Conservation (phyloP, 2,797 vertebrate species). For the Xyrichtys novacula region DNA sequence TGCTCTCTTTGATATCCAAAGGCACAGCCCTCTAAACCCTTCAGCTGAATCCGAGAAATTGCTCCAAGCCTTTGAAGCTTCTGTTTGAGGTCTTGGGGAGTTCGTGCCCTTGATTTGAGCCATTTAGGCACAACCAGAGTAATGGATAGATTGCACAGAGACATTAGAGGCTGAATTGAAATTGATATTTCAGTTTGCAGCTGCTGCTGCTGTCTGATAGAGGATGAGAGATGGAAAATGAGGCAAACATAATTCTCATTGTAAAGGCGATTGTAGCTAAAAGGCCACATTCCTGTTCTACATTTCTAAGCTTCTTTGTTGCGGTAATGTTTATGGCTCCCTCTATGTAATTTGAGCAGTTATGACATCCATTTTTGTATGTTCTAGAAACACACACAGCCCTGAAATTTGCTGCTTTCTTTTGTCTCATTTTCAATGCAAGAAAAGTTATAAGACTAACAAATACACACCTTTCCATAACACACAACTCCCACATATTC, state of each 20-base stretch:
- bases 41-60: conserved; percentile 56
- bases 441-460: conserved; percentile 9
- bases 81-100: conserved; percentile 36
- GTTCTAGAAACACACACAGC: not conserved
- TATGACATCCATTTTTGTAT: not conserved
- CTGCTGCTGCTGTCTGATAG: conserved; percentile 21
- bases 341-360: conserved; percentile 1
- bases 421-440: not conserved
- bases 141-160: conserved; percentile 38
- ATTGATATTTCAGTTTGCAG: conserved; percentile 38
- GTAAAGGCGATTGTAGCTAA: not conserved
- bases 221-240: not conserved
- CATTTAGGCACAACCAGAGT: conserved; percentile 46
- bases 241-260: conserved; percentile 12
- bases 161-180: conserved; percentile 45
- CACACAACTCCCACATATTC: not conserved
- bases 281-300: not conserved
- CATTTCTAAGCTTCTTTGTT: not conserved
- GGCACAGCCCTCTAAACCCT: conserved; percentile 36
- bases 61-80: conserved; percentile 51
- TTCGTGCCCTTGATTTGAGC: conserved; percentile 58
- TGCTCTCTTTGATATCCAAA: conserved; percentile 63
- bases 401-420: not conserved
- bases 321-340: not conserved
- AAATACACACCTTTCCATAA: conserved; percentile 11